phyloP scores from a whole-genome alignment of 2,888 invertebrate genomes.

The Campaea margaritaria region DNA sequence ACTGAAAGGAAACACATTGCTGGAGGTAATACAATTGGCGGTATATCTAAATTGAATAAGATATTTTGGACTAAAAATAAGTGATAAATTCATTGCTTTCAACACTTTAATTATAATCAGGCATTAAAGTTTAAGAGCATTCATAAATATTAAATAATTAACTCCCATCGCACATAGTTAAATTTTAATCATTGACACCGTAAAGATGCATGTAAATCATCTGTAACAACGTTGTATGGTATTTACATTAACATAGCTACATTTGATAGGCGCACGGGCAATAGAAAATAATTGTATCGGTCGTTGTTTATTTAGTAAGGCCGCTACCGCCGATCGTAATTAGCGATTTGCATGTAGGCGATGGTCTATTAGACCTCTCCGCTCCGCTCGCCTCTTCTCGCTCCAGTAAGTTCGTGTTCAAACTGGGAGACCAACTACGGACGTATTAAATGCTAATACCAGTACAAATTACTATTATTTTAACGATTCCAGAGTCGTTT shows the following conservation, averaged over 20 bases:
- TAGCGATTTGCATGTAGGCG: constrained; percentile 73
- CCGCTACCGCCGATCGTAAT: constrained; percentile 64
- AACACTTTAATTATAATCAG: no score
- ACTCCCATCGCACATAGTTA: neutral
- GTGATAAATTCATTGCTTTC: no score
- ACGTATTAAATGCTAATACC: neutral
- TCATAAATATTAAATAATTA: neutral
- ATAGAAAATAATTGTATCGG: constrained; percentile 57
- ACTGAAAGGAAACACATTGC: no score
- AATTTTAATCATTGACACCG: constrained; percentile 9
- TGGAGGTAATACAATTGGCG: no score
- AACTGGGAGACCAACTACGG: constrained; percentile 9
- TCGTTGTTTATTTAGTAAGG: constrained; percentile 63
- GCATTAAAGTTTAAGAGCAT: neutral
- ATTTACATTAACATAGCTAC: constrained; percentile 22
- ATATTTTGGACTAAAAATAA: no score
- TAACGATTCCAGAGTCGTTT: neutral
- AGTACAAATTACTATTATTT: neutral
- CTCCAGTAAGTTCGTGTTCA: constrained; percentile 38
- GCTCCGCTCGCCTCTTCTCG: constrained; percentile 55
- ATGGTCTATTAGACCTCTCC: constrained; percentile 73
- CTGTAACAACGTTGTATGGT: constrained; percentile 3
- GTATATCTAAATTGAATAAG: no score
- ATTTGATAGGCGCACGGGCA: constrained; percentile 30
- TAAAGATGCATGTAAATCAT: constrained; percentile 3